These are phyloP conservation scores for Pseudomyrmex concolor DNA, from an alignment of 1,140 invertebrate species.

Conservation along the genomic window DNA sequence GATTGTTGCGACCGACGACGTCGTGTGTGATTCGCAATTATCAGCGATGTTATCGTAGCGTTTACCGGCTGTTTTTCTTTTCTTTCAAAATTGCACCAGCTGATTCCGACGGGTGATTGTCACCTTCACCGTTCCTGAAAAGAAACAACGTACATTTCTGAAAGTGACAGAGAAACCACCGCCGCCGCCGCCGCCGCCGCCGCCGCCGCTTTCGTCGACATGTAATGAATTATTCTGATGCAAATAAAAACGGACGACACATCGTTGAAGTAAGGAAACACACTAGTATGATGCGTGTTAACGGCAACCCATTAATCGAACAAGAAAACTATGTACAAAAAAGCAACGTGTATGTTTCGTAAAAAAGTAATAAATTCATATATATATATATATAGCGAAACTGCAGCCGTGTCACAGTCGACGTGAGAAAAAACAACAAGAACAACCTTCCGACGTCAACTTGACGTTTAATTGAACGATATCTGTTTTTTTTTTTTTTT, in stretches of 20 bases:
- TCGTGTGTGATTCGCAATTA: constrained; percentile 17
- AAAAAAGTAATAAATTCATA: constrained; percentile 29
- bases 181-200: neutral
- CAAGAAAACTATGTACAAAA: constrained; percentile 29
- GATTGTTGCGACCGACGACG: constrained; percentile 5
- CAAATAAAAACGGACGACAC: constrained; percentile 54
- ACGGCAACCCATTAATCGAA: constrained; percentile 1
- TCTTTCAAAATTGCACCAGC: constrained; percentile 78
- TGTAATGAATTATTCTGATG: constrained; percentile 56
- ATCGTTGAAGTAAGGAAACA: constrained; percentile 10
- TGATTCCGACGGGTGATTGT: constrained; percentile 83
- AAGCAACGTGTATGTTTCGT: constrained; percentile 16
- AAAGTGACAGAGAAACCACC: constrained; percentile 23
- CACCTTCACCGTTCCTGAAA: constrained; percentile 84
- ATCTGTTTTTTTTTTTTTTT: neutral
- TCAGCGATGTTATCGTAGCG: constrained; percentile 44
- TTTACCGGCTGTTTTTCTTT: constrained; percentile 6
- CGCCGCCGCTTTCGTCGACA: neutral
- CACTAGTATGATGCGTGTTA: neutral
- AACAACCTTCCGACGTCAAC: constrained; percentile 1
- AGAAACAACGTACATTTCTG: constrained; percentile 42
- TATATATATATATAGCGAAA: neutral
- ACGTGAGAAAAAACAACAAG: constrained; percentile 23
- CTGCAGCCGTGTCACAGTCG: neutral
- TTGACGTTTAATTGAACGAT: constrained; percentile 6